Conservation (phyloP, 2,113 vertebrate species). For the Meriones unguiculatus region DNA sequence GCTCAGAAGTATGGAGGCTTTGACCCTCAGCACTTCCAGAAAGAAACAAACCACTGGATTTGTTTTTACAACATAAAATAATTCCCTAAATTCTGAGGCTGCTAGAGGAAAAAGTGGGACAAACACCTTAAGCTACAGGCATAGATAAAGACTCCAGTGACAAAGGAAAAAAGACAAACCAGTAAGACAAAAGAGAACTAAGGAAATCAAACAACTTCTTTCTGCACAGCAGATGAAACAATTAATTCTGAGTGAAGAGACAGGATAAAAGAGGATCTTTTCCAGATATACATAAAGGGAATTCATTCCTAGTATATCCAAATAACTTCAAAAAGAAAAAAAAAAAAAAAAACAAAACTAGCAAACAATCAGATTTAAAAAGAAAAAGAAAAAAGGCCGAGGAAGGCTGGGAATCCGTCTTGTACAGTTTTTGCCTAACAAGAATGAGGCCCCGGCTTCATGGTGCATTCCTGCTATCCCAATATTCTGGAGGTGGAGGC, state of each 20-base stretch:
- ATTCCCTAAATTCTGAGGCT: background rate
- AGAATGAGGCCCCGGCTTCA: background rate
- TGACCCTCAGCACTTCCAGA: background rate
- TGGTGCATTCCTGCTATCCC: background rate
- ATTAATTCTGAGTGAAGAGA: background rate
- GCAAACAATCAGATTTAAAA: background rate
- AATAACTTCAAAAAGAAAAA: background rate
- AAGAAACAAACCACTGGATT: background rate
- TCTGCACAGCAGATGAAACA: background rate
- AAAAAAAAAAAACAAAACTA: background rate
- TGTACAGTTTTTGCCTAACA: background rate
- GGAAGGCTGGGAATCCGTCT: background rate
- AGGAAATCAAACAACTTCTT: background rate
- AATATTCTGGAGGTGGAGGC: background rate
- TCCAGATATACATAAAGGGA: background rate
- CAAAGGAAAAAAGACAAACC: background rate
- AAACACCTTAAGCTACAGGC: background rate
- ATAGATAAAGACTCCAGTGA: background rate
- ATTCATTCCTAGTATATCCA: background rate
- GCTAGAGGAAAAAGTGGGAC: background rate
- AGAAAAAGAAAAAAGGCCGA: no score
- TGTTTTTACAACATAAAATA: background rate
- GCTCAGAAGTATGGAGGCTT: background rate
- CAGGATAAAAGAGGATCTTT: background rate
- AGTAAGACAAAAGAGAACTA: no score